Percentiles rank a stretch among this genome's conserved stretches.
These are phyloP conservation scores for Hyperoplus lanceolatus DNA, from an alignment of 2,797 vertebrate genomes.

Conservation along the genomic window DNA sequence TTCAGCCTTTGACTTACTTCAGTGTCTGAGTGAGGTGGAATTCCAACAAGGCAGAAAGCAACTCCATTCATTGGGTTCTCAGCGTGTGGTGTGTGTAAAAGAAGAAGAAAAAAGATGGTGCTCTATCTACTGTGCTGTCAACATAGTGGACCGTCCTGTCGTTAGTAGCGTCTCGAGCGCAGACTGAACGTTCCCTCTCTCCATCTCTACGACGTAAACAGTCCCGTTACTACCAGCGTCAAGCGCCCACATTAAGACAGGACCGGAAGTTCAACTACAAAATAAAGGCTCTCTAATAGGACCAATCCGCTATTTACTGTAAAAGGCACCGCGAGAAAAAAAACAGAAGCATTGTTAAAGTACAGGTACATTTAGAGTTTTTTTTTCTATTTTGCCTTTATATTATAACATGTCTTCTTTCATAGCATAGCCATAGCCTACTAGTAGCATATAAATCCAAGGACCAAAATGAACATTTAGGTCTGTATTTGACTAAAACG, in stretches of 20 bases:
- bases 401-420: too few relatives aligned
- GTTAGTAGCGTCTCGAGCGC: background rate
- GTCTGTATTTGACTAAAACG: too few relatives aligned
- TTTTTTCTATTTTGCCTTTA: too few relatives aligned
- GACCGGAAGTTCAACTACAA: slow-evolving; percentile 18
- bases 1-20: slow-evolving; percentile 81
- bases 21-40: slow-evolving; percentile 87
- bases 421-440: too few relatives aligned
- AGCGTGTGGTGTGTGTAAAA: background rate
- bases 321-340: too few relatives aligned
- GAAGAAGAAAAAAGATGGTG: background rate
- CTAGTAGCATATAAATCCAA: too few relatives aligned
- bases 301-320: background rate
- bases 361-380: too few relatives aligned
- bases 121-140: slow-evolving; percentile 20
- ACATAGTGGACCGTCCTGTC: slow-evolving; percentile 33
- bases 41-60: slow-evolving; percentile 96
- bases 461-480: too few relatives aligned
- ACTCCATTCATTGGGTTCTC: slow-evolving; percentile 93
- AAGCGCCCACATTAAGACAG: background rate
- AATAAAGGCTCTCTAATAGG: slow-evolving; percentile 42
- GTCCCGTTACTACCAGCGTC: slow-evolving; percentile 36
- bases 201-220: slow-evolving; percentile 33
- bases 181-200: slow-evolving; percentile 12
- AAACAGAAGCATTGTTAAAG: too few relatives aligned